Base-by-base conservation (phyloP, 2,113 vertebrate genomes). In the Nestor notabilis region DNA sequence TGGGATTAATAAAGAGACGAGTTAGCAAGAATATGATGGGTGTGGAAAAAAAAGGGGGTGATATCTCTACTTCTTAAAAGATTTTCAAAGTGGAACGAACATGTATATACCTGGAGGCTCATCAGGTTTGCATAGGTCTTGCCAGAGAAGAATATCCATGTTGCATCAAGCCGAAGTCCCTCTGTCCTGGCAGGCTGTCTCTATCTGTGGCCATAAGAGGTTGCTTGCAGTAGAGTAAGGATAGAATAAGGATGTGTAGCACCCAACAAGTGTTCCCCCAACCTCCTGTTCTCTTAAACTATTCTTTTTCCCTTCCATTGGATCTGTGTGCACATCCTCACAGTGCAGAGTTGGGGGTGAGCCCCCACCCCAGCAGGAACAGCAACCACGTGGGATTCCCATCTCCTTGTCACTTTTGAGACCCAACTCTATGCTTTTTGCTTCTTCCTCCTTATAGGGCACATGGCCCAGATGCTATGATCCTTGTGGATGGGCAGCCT, bases 381-480 rank as follows among this genome's bases (percentile, higher is more conserved):
- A 81, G 80, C 10, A 10, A 33, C 46, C 6, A 3, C 75, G 60
- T 50, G 84, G 68, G 76, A 63, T 89, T 47, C 53, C 52, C 76
- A 15, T 72, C 87, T 90, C 69, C 39, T 96, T 68, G 55, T 71
- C 89, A 74, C 69, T 86, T 64, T 35, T 33, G 83, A 86, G 66
- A 85, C 58, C 87, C 83, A 93, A 81, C 68, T 19, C 64, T 58
- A 23, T 89, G 49, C 87, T 90, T 78, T 89, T 66, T 83, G 52
- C 72, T 89, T 39, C 47, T 92, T 43, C 63, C 35, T 76, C 55
- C n/a, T 74, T 88, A 0, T 89, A 99, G 99, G 99, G 99, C 99
- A 90, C 99, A 99, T 3, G 99, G 99, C 44, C 99, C 99, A 7
- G 99, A 99, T 24, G 99, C 99, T 8, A 99, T 99, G 98, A 99